These are phyloP conservation scores for Erythrolamprus reginae DNA, from an alignment of 2,113 vertebrate genomes.

Conservation along the genomic window DNA sequence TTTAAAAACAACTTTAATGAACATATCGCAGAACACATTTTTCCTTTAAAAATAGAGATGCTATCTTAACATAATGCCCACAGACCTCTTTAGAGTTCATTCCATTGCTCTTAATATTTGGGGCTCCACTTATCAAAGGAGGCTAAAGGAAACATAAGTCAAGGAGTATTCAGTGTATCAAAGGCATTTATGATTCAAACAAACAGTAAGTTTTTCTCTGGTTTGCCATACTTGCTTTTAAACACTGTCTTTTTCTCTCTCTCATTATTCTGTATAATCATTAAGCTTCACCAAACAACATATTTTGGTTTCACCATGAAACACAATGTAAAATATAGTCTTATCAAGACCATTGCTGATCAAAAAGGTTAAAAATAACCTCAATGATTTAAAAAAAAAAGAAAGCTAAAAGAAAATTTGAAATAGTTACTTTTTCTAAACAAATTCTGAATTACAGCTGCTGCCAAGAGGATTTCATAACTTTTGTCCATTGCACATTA, in stretches of 20 bases:
- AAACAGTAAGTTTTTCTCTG: not conserved
- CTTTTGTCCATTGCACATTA: slow-evolving; percentile 51
- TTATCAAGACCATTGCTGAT: slow-evolving; percentile 59
- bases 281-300: slow-evolving; percentile 53
- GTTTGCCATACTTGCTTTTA: slow-evolving; percentile 26
- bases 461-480: slow-evolving; percentile 56
- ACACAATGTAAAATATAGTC: slow-evolving; percentile 60
- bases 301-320: slow-evolving; percentile 60
- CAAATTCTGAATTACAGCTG: slow-evolving; percentile 41
- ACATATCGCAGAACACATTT: not conserved
- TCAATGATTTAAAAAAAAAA: slow-evolving; percentile 60
- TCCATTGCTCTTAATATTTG: not conserved
- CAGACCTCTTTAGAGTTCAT: not conserved
- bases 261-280: slow-evolving; percentile 45
- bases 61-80: not conserved
- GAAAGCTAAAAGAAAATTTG: slow-evolving; percentile 65
- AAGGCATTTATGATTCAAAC: slow-evolving; percentile 17
- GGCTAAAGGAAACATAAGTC: not conserved
- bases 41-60: not conserved
- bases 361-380: slow-evolving; percentile 63
- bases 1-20: not conserved
- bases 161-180: slow-evolving; percentile 2
- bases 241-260: slow-evolving; percentile 14
- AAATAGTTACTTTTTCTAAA: slow-evolving; percentile 64
- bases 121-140: not conserved